These are phyloP conservation scores for Burhinus bistriatus DNA, from an alignment of 2,113 vertebrate species.

Conservation along the genomic window DNA sequence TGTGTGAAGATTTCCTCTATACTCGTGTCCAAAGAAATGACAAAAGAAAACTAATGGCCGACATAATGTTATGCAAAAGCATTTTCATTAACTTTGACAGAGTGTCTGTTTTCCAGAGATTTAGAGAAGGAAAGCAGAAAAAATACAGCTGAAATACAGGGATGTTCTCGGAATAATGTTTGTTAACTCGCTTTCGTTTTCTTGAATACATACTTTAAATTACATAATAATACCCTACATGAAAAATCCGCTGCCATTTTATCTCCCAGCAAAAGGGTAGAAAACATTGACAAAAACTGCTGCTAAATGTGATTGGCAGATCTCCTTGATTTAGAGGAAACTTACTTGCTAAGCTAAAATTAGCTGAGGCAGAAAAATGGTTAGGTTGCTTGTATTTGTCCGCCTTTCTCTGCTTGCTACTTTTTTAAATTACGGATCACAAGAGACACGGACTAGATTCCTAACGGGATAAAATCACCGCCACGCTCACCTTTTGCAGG, in stretches of 20 bases:
- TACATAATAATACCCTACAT: neutral
- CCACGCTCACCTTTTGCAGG: neutral
- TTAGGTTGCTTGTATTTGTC: neutral
- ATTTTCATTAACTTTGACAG: neutral
- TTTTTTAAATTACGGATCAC: neutral
- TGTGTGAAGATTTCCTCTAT: conserved; percentile 30
- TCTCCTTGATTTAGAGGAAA: neutral
- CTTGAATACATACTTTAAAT: neutral
- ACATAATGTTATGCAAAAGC: neutral
- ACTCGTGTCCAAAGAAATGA: neutral
- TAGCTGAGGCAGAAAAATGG: neutral
- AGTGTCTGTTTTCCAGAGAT: neutral
- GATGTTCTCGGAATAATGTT: neutral
- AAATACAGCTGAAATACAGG: neutral
- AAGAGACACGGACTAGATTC: neutral
- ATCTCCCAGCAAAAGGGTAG: neutral
- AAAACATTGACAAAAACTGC: neutral
- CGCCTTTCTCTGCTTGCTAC: neutral
- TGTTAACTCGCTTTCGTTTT: neutral
- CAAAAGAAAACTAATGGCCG: neutral
- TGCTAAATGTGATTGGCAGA: neutral
- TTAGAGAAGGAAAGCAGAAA: neutral
- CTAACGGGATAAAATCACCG: neutral
- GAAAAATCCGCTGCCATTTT: neutral
- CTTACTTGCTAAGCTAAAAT: neutral